Evolutionary conservation across 2,888 invertebrate species (phyloP).

Genomic region (Tetanocera ferruginea): DNA sequence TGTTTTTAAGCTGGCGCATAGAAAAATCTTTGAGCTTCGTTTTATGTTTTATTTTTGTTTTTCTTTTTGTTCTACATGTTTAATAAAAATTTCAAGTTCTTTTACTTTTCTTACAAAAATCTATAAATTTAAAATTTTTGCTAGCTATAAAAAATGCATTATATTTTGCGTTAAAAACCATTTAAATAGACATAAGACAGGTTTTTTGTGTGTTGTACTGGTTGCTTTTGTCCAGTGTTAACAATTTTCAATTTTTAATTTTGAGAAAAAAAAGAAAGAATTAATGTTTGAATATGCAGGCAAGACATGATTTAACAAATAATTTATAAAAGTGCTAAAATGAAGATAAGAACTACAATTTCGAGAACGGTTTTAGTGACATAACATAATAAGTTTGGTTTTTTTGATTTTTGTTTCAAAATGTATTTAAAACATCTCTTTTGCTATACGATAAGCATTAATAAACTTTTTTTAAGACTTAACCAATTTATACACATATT

Average conservation of each 20-base stretch:
- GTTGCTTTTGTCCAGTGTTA: too few relatives aligned
- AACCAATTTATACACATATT: too few relatives aligned
- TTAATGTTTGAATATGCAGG: too few relatives aligned
- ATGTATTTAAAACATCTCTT: not conserved
- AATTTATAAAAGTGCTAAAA: not conserved
- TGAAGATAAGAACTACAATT: not conserved
- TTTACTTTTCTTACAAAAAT: constrained; percentile 22
- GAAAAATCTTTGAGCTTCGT: constrained; percentile 23
- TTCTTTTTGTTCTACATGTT: not conserved
- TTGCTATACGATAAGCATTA: not conserved
- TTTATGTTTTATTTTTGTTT: constrained; percentile 4
- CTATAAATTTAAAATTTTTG: constrained; percentile 27
- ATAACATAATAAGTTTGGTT: not conserved
- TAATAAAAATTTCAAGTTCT: not conserved
- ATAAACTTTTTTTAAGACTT: not conserved
- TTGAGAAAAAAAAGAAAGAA: not conserved
- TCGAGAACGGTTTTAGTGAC: not conserved
- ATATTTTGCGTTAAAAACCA: constrained; percentile 19
- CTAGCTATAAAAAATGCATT: constrained; percentile 27
- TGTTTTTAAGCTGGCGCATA: not conserved
- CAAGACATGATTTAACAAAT: not conserved
- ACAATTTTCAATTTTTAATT: not conserved
- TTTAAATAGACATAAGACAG: constrained; percentile 23
- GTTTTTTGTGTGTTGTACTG: not conserved
- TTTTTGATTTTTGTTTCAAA: not conserved